Evolutionary conservation across 2,113 vertebrate genomes (phyloP).

Genomic region (Tyrannus savana): DNA sequence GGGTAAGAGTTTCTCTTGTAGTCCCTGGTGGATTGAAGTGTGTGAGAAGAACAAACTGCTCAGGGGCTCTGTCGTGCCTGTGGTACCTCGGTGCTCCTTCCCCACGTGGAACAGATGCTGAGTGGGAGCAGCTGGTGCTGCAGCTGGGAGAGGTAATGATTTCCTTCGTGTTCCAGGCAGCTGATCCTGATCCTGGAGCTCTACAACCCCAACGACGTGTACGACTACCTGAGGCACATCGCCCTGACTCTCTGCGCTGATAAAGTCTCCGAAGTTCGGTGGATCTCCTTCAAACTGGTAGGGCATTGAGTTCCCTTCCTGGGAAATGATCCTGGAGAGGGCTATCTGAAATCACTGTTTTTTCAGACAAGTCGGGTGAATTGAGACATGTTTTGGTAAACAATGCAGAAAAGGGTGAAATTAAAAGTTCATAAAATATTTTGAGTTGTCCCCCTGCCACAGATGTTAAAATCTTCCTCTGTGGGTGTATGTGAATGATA

Average conservation of each 20-base stretch:
- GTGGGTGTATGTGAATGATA: neutral
- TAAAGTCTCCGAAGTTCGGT: constrained; percentile 77
- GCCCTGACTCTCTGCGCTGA: constrained; percentile 78
- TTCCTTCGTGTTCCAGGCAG: constrained; percentile 66
- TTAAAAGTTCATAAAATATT: neutral
- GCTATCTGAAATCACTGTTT: neutral
- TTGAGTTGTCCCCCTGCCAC: neutral
- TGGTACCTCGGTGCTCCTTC: neutral
- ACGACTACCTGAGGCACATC: constrained; percentile 72
- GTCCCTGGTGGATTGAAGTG: neutral
- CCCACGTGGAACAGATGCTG: neutral
- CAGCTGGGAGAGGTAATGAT: neutral
- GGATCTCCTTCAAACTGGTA: constrained; percentile 82
- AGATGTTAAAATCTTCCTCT: neutral
- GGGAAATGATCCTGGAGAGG: neutral
- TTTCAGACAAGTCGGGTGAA: neutral
- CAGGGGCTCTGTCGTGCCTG: neutral
- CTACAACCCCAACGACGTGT: constrained; percentile 72
- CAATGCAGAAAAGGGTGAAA: neutral
- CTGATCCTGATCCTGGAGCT: constrained; percentile 78
- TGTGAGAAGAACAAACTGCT: neutral
- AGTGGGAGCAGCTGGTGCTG: neutral
- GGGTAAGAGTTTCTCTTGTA: neutral
- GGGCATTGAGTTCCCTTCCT: neutral
- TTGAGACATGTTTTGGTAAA: neutral